Evolutionary conservation across 1,140 invertebrate genomes (phyloP), one percentile per base, ranked within the genome.

Genomic region (Panulirus ornatus): DNA sequence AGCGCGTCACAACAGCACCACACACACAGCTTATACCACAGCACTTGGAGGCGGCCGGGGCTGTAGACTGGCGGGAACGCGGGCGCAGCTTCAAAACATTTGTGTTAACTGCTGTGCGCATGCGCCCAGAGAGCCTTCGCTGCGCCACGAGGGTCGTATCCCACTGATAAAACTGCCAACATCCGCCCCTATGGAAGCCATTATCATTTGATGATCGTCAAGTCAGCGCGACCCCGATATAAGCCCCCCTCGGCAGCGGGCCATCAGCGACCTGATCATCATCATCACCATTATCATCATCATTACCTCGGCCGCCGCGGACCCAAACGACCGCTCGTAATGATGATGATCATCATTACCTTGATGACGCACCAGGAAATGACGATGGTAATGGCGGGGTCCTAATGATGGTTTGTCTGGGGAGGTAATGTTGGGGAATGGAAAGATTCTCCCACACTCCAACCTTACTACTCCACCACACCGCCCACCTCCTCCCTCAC

Each of bases 121-220:
- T 92, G 91, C 91, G 90, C 85, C 51, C 51, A 19, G 51, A 38
- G 36, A 47, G 63, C 63, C 66, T 76, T 78, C 44, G 27, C 54
- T 40, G 73, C 47, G 76, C 54, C 90, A 86, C 90, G 38, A 91
- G 47, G 78, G 90, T 88, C 90, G 90, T 91, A 91, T 88, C 90
- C 90, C 84, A 30, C 79, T 78, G 54, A 75, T 70, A 91, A 89
- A 81, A 90, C 92, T 70, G 58, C 76, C 86, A 82, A 92, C 84
- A 89, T 91, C 87, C 92, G 83, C 88, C 91, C 91, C 84, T 92
- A 91, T 88, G 91, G 81, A 91, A 87, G 81, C 91, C 86, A 92
- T 92, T 92, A 92, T 92, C 91, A 92, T 92, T 92, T 92, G 92
- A 92, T 88, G 90, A 92, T 92, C 92, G 92, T 92, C 92, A 92